These are phyloP conservation scores for Leptothorax acervorum DNA, from an alignment of 2,888 invertebrate species.

Conservation along the genomic window DNA sequence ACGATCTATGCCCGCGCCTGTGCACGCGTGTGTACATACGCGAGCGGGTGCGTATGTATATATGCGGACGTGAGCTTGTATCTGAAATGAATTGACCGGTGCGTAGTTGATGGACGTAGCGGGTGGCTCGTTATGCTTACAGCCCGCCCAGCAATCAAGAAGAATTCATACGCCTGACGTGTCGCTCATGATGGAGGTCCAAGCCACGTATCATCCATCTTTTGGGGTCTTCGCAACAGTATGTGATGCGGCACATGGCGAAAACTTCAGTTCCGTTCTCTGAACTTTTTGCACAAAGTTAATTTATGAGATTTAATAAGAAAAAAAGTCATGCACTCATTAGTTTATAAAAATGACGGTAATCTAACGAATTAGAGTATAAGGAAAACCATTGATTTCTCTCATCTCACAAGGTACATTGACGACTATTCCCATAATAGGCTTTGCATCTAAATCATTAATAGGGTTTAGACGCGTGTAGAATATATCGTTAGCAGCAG, in stretches of 20 bases:
- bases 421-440: not conserved
- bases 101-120: constrained; percentile 84
- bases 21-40: not conserved
- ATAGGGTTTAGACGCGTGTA: not conserved
- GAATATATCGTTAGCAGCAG: not conserved
- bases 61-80: constrained; percentile 55
- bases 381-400: not conserved
- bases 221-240: constrained; percentile 74
- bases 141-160: constrained; percentile 81
- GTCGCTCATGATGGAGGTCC: constrained; percentile 84
- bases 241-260: constrained; percentile 68
- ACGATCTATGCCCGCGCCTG: constrained; percentile 6
- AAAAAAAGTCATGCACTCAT: not conserved
- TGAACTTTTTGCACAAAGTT: constrained; percentile 24
- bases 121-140: constrained; percentile 83
- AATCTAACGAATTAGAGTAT: constrained; percentile 8
- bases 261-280: constrained; percentile 33
- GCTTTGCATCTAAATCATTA: not conserved
- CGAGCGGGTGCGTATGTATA: not conserved
- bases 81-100: constrained; percentile 80
- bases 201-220: constrained; percentile 82
- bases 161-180: constrained; percentile 83
- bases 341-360: constrained; percentile 5
- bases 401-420: not conserved
- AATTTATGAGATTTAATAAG: constrained; percentile 14